Conservation (phyloP, 2,797 vertebrate genomes). For the Peromyscus melanophrys region DNA sequence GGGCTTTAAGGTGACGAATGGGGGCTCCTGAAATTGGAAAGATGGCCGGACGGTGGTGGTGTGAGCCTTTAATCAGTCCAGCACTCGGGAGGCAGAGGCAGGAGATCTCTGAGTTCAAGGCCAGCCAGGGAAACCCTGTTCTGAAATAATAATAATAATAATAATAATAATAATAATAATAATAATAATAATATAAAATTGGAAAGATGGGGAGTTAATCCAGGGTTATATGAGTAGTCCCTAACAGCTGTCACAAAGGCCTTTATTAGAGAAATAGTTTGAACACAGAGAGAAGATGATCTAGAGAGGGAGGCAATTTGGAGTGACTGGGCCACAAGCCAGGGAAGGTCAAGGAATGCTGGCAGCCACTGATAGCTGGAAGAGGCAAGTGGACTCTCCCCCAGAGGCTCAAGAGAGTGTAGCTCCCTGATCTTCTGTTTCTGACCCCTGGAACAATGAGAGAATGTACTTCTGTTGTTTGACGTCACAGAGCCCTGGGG, state of each 20-base stretch:
- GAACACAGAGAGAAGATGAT: background rate
- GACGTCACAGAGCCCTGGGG: background rate
- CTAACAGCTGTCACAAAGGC: background rate
- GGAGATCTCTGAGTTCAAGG: background rate
- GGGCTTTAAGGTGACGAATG: conserved; percentile 16
- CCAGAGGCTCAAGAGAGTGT: background rate
- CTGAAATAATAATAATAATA: background rate
- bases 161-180: background rate
- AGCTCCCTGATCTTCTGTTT: background rate
- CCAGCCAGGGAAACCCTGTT: background rate
- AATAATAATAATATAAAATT: background rate
- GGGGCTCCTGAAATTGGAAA: background rate
- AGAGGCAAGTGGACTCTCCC: background rate
- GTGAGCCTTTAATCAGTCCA: background rate
- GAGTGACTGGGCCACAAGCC: background rate
- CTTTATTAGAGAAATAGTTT: background rate
- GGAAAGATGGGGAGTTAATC: background rate
- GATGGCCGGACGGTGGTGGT: background rate
- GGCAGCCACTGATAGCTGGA: background rate
- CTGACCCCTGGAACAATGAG: background rate
- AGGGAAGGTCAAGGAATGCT: background rate
- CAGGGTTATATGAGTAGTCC: background rate
- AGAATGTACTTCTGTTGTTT: background rate
- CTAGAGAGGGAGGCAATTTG: background rate
- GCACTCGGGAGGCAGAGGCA: background rate